Evolutionary conservation across 2,797 vertebrate species (phyloP), one percentile per base, ranked within the genome.

Genomic region (Clangula hyemalis): DNA sequence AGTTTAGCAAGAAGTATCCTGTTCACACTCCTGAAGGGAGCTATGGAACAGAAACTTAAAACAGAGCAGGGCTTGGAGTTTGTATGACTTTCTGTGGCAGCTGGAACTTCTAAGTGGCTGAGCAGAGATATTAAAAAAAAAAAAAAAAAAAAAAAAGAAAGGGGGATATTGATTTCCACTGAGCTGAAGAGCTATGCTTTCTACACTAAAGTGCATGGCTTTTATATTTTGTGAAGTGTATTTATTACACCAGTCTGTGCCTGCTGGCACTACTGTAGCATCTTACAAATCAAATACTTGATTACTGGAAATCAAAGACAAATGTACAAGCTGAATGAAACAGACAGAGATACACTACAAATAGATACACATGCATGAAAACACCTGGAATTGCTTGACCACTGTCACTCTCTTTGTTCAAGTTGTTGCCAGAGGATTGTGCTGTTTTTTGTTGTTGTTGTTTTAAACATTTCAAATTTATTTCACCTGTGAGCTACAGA

Each of bases 211-310:
- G 85, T 86, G 28, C 12, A 45, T 65, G 49, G 71, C 38, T 94
- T 95, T 85, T 94, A 8, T 89, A 45, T 90, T 94, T 96, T 78
- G 43, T 89, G 75, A 82, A 85, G 61, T 89, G 10, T 90, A 41
- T 86, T 94, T 95, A 77, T 93, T 61, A n/a, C 51, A 69, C 45
- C n/a, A 20, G 71, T 87, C 74, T 80, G 65, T 90, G 88, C 84
- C 80, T 93, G 53, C 41, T 95, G 96, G 88, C 95, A 82, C 86
- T 89, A 38, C 85, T 87, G 91, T 96, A 97, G 91, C 90, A 87
- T 95, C 62, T 87, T 89, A 56, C 16, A 85, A 83, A 85, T 90
- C 60, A 88, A 89, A 56, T 79, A 93, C 73, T 86, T 94, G 86
- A 78, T 95, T 89, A 62, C 58, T 95, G 65, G 80, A 80, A 72